Conservation (phyloP, 2,888 invertebrate species). For the Aporophyla nigra region DNA sequence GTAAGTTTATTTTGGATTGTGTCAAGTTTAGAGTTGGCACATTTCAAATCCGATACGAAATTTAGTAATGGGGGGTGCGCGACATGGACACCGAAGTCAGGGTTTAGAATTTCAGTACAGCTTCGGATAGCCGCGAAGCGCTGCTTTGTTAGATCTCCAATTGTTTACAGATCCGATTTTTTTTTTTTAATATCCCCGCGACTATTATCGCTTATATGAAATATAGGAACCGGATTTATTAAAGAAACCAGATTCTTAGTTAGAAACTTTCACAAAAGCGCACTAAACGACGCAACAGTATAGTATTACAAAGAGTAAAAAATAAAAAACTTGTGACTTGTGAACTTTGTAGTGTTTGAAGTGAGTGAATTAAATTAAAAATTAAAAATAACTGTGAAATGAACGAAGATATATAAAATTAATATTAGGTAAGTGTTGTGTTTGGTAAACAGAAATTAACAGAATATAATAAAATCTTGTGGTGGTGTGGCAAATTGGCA, state of each 20-base stretch:
- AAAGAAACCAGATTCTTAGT: conserved; percentile 68
- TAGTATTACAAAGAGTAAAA: conserved; percentile 73
- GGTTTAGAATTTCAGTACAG: conserved; percentile 91
- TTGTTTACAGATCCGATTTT: conserved; percentile 88
- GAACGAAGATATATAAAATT: conserved; percentile 71
- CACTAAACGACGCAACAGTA: conserved; percentile 71
- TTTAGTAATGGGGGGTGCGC: conserved; percentile 90
- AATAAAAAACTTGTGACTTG: conserved; percentile 66
- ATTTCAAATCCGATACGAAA: conserved; percentile 80
- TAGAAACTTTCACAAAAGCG: conserved; percentile 63
- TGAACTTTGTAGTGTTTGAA: conserved; percentile 73
- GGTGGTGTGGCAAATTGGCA: conserved; percentile 89
- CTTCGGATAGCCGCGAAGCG: conserved; percentile 90
- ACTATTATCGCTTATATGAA: conserved; percentile 70
- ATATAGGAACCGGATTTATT: conserved; percentile 72
- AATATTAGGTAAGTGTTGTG: conserved; percentile 88
- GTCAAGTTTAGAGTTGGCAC: conserved; percentile 54
- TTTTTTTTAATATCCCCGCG: conserved; percentile 76
- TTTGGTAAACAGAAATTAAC: conserved; percentile 81
- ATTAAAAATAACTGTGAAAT: conserved; percentile 62
- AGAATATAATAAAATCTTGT: conserved; percentile 77
- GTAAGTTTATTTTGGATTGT: conserved; percentile 59
- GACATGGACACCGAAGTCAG: conserved; percentile 90
- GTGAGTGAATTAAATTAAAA: conserved; percentile 65
- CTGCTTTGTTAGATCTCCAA: conserved; percentile 88